A percentile compares a stretch with the other conserved stretches of the same genome.
Conservation (phyloP, 2,797 vertebrate genomes). For the Avahi laniger region DNA sequence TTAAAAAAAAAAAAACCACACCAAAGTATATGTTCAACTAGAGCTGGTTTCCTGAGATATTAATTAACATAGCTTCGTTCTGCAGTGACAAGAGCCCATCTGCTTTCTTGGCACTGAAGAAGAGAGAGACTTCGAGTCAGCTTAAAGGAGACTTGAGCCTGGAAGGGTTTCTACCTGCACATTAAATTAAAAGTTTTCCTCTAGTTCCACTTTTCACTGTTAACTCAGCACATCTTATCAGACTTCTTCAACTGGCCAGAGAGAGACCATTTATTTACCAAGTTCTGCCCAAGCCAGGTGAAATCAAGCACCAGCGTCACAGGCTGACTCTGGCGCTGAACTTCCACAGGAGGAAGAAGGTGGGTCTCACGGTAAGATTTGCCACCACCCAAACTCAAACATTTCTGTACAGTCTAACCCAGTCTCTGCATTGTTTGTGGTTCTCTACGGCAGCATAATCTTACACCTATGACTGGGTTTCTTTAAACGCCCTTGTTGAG, state of each 20-base stretch:
- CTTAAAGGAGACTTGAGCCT: constrained; percentile 32
- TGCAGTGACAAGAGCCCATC: constrained; percentile 79
- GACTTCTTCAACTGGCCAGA: background rate
- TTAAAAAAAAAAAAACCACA: too few relatives aligned
- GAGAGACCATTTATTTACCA: background rate
- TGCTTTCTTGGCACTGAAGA: constrained; percentile 71
- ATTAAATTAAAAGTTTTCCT: background rate
- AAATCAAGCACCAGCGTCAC: background rate
- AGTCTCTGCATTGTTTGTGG: background rate
- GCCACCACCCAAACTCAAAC: background rate
- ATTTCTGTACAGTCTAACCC: background rate
- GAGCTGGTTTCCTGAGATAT: constrained; percentile 75
- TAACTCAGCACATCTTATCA: background rate
- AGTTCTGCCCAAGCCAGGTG: too few relatives aligned
- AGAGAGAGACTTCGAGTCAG: constrained; percentile 33
- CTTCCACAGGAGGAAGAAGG: background rate
- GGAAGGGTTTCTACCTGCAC: constrained; percentile 54
- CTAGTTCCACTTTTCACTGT: background rate
- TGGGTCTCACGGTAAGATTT: background rate
- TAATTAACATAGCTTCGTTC: constrained; percentile 80
- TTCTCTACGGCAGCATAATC: background rate
- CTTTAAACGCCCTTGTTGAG: background rate
- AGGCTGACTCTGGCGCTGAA: background rate
- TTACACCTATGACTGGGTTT: background rate
- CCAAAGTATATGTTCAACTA: constrained; percentile 65